phyloP scores from a whole-genome alignment of 2,113 vertebrate genomes.

The Austrofundulus limnaeus region DNA sequence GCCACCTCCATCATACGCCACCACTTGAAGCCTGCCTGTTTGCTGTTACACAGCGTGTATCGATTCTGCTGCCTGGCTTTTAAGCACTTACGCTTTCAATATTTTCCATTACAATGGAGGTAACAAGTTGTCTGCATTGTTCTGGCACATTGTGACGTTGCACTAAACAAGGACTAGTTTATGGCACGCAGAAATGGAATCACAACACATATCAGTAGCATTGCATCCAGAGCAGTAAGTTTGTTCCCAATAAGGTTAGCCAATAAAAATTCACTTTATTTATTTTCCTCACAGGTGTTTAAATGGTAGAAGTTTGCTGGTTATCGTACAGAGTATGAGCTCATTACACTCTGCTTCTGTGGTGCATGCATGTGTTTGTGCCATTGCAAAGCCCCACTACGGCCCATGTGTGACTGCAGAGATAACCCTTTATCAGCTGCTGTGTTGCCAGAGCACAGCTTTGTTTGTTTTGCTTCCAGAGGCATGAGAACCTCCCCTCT shows the following conservation, averaged over 20 bases:
- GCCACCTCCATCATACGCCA: slow-evolving; percentile 59
- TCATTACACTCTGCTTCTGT: not conserved
- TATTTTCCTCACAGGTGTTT: not conserved
- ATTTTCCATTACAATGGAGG: slow-evolving; percentile 22
- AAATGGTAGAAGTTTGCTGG: not conserved
- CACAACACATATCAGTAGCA: not conserved
- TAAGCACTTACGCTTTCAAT: slow-evolving; percentile 10
- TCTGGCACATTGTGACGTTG: not conserved
- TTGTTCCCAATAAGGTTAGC: not conserved
- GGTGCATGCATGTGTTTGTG: slow-evolving; percentile 9
- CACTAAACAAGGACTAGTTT: not conserved
- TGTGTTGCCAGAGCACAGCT: slow-evolving; percentile 25
- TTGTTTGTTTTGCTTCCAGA: slow-evolving; percentile 69
- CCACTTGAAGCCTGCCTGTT: slow-evolving; percentile 40
- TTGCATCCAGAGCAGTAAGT: not conserved
- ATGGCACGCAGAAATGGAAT: not conserved
- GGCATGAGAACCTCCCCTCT: slow-evolving; percentile 56
- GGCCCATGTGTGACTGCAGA: slow-evolving; percentile 51
- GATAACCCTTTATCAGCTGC: slow-evolving; percentile 64
- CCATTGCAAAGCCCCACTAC: not conserved
- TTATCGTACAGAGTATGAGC: not conserved
- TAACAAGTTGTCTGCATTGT: not conserved
- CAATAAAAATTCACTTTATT: not conserved
- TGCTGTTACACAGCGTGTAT: slow-evolving; percentile 51
- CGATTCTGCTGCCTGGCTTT: slow-evolving; percentile 30